Percentiles rank a stretch among this genome's conserved stretches.
Conservation (phyloP, 2,888 invertebrate species). For the Gnatocerus cornutus region DNA sequence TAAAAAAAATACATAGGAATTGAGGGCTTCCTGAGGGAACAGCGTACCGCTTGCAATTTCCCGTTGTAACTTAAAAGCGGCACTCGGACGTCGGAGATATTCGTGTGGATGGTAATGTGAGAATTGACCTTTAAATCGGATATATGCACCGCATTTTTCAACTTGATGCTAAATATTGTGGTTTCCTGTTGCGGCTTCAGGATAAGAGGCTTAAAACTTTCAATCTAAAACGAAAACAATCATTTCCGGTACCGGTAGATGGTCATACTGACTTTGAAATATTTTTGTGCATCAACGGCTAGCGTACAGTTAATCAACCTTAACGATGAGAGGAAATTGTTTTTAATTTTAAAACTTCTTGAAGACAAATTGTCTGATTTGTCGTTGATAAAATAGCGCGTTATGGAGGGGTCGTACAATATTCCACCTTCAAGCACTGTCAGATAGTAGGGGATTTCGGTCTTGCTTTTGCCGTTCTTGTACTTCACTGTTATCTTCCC, state of each 20-base stretch:
- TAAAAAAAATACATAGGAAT: conserved; percentile 55
- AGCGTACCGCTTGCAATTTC: conserved; percentile 75
- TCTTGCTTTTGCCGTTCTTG: conserved; percentile 70
- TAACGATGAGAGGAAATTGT: conserved; percentile 82
- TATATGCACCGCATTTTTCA: conserved; percentile 72
- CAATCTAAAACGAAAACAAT: conserved; percentile 71
- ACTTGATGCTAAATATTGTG: conserved; percentile 75
- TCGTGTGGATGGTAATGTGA: conserved; percentile 80
- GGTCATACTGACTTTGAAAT: conserved; percentile 75
- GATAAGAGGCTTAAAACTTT: conserved; percentile 76
- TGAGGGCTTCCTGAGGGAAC: background rate
- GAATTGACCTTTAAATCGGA: conserved; percentile 77
- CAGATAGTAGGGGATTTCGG: conserved; percentile 79
- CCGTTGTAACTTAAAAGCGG: conserved; percentile 85
- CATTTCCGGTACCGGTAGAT: conserved; percentile 50
- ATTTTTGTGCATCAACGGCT: conserved; percentile 74
- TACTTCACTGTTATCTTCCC: conserved; percentile 75
- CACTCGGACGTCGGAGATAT: conserved; percentile 81
- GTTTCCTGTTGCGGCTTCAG: conserved; percentile 76
- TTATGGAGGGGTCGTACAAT: conserved; percentile 73
- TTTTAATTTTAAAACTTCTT: conserved; percentile 76
- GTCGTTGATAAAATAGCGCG: conserved; percentile 71
- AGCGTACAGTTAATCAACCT: conserved; percentile 82
- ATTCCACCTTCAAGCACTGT: conserved; percentile 76
- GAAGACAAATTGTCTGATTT: conserved; percentile 66